A percentile compares a stretch with the other conserved stretches of the same genome.
Evolutionary conservation across 2,888 invertebrate species (phyloP).

Genomic region (Ptychoptera albimana): DNA sequence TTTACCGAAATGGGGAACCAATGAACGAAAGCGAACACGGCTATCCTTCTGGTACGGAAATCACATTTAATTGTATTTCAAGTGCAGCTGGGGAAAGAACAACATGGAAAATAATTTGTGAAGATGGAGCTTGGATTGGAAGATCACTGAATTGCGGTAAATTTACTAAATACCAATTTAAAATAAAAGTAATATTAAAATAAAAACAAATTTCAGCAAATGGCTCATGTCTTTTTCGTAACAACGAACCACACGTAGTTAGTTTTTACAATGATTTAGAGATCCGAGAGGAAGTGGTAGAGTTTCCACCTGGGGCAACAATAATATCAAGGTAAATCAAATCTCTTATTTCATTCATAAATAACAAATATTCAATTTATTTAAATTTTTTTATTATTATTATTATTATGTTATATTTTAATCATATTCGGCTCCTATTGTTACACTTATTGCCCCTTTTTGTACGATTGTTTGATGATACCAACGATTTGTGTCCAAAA

Average conservation of each 20-base stretch:
- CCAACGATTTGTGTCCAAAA: slow-evolving; percentile 90
- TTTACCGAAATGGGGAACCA: slow-evolving; percentile 54
- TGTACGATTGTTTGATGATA: slow-evolving; percentile 82
- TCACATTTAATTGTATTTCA: slow-evolving; percentile 68
- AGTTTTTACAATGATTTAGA: slow-evolving; percentile 68
- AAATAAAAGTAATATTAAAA: background rate
- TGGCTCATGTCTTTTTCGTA: slow-evolving; percentile 58
- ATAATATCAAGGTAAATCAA: slow-evolving; percentile 41
- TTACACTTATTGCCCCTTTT: slow-evolving; percentile 81
- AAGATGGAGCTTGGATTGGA: slow-evolving; percentile 73
- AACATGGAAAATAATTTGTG: slow-evolving; percentile 73
- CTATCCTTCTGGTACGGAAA: slow-evolving; percentile 68
- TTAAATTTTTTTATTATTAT: background rate
- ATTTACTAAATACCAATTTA: slow-evolving; percentile 13
- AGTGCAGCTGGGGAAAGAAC: slow-evolving; percentile 67
- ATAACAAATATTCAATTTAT: background rate
- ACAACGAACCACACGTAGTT: slow-evolving; percentile 63
- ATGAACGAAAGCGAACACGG: slow-evolving; percentile 47
- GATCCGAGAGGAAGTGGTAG: slow-evolving; percentile 57
- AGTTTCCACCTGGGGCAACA: slow-evolving; percentile 58
- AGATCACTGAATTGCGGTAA: slow-evolving; percentile 64
- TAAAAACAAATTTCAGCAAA: slow-evolving; percentile 32
- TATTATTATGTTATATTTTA: slow-evolving; percentile 30
- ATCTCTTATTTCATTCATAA: background rate
- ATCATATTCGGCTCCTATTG: slow-evolving; percentile 93